Evolutionary conservation across 2,888 invertebrate genomes (phyloP).

Genomic region (Brachyopa scutellaris): DNA sequence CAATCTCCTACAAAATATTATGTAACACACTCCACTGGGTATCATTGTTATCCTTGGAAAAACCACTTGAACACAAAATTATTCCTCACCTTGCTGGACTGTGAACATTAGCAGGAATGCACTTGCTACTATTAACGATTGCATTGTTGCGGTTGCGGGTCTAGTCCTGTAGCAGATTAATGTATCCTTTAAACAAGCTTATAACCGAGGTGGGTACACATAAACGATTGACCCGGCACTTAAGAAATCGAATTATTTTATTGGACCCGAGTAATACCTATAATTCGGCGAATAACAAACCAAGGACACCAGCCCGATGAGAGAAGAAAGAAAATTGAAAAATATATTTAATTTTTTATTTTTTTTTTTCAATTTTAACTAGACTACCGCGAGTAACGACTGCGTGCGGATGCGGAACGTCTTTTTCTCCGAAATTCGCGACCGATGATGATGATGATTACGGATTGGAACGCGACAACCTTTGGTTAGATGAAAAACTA

Average conservation of each 20-base stretch:
- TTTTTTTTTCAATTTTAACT: constrained; percentile 34
- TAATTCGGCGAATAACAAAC: no score
- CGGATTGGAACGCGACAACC: no score
- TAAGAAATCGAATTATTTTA: background rate
- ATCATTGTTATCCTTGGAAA: constrained; percentile 40
- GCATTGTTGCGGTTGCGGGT: constrained; percentile 76
- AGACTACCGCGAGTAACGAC: constrained; percentile 56
- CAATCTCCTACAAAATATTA: constrained; percentile 28
- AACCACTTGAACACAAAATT: background rate
- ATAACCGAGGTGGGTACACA: constrained; percentile 2
- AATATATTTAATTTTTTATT: background rate
- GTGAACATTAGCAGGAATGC: constrained; percentile 80
- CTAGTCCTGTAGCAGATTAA: constrained; percentile 2
- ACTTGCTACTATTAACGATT: constrained; percentile 80
- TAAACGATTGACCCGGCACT: constrained; percentile 54
- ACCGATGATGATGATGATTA: constrained; percentile 69
- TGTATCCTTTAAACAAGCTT: constrained; percentile 7
- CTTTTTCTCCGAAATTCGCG: constrained; percentile 60
- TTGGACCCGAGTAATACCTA: constrained; percentile 27
- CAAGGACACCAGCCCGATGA: constrained; percentile 27
- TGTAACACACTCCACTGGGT: constrained; percentile 42
- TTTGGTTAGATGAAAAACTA: no score
- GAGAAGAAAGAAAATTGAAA: constrained; percentile 14
- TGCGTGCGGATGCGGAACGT: constrained; percentile 66
- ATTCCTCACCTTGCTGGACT: constrained; percentile 82